Evolutionary conservation across 2,113 vertebrate genomes (phyloP).

Genomic region (Periophthalmus modestus): DNA sequence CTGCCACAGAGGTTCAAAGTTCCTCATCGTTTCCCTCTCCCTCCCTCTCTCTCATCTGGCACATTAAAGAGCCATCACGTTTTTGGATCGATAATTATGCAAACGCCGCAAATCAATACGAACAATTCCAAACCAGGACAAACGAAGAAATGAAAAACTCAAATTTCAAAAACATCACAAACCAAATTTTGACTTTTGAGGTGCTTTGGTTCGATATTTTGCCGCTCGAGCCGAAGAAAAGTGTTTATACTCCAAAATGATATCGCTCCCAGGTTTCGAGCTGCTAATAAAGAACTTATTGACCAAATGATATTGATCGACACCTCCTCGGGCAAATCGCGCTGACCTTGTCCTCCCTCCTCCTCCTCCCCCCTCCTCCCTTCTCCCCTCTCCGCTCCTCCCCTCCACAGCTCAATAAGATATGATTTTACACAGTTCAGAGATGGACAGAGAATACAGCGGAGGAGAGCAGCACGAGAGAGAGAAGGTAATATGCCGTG

Average conservation of each 20-base stretch:
- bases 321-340: constrained; percentile 95
- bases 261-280: constrained; percentile 93
- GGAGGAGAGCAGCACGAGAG: constrained; percentile 9
- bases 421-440: constrained; percentile 99
- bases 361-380: constrained; percentile 88
- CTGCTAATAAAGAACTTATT: constrained; percentile 99
- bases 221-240: constrained; percentile 81
- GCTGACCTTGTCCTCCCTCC: constrained; percentile 93
- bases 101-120: constrained; percentile 56
- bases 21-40: constrained; percentile 24
- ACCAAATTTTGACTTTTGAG: constrained; percentile 56
- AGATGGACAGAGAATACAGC: constrained; percentile 78
- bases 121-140: constrained; percentile 61
- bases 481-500: constrained; percentile 81
- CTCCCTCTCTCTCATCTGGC: constrained; percentile 38
- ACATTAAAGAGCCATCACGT: constrained; percentile 55
- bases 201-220: constrained; percentile 87
- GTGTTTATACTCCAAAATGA: constrained; percentile 98
- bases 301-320: constrained; percentile 99
- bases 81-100: constrained; percentile 67
- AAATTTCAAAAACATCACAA: constrained; percentile 48
- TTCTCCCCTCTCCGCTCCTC: constrained; percentile 88
- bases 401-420: constrained; percentile 93
- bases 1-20: constrained; percentile 32
- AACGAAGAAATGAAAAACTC: constrained; percentile 45